phyloP scores from a whole-genome alignment of 2,797 vertebrate species.

The Sebastiscus albofasciatus region DNA sequence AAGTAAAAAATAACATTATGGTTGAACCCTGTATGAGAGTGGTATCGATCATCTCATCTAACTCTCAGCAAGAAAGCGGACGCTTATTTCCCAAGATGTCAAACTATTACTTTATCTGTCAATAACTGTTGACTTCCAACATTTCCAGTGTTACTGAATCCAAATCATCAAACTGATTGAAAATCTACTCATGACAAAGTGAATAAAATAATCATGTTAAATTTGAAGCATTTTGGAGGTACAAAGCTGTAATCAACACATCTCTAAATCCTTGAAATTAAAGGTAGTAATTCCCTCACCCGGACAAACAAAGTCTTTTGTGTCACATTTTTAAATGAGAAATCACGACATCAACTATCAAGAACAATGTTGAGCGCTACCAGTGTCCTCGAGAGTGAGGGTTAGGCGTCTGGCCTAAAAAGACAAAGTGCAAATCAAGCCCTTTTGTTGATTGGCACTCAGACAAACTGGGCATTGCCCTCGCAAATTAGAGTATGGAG shows the following conservation, averaged over 20 bases:
- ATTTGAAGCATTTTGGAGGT: slow-evolving; percentile 30
- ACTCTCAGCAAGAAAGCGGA: not conserved
- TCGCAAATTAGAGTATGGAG: slow-evolving; percentile 54
- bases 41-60: not conserved
- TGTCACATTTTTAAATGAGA: slow-evolving; percentile 42
- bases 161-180: slow-evolving; percentile 1
- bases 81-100: not conserved
- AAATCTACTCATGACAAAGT: slow-evolving; percentile 27
- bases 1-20: too few relatives aligned
- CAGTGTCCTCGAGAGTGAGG: slow-evolving; percentile 3
- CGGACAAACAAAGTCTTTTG: slow-evolving; percentile 37
- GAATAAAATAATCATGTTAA: slow-evolving; percentile 29
- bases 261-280: slow-evolving; percentile 52
- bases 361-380: slow-evolving; percentile 7
- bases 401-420: not conserved
- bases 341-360: slow-evolving; percentile 21
- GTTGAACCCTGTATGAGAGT: not conserved
- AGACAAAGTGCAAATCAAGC: slow-evolving; percentile 34
- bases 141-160: not conserved
- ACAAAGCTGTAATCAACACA: slow-evolving; percentile 28
- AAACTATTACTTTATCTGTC: not conserved
- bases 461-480: slow-evolving; percentile 52
- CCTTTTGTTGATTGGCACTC: slow-evolving; percentile 50
- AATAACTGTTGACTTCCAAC: not conserved
- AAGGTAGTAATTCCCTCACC: slow-evolving; percentile 45